Percentiles rank a stretch among this genome's conserved stretches.
Evolutionary conservation across 2,797 vertebrate species (phyloP).

Genomic region (Malacoctenus gilli): DNA sequence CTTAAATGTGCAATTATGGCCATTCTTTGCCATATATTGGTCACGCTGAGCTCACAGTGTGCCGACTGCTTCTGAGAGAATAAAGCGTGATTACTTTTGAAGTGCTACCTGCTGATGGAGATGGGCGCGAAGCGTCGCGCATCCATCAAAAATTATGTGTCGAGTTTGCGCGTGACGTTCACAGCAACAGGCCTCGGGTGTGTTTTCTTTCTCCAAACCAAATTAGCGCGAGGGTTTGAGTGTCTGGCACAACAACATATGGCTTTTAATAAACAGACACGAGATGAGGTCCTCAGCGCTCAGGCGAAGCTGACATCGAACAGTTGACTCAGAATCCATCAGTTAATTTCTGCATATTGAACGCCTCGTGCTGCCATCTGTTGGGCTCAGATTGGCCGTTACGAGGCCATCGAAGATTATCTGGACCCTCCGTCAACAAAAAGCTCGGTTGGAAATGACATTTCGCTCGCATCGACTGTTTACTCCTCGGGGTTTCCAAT

Average conservation of each 20-base stretch:
- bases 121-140: too few relatives aligned
- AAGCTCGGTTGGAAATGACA: background rate
- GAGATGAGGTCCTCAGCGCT: background rate
- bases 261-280: slow-evolving; percentile 6
- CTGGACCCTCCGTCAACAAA: background rate
- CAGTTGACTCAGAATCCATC: background rate
- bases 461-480: background rate
- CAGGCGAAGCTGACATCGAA: background rate
- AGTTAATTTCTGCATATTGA: slow-evolving; percentile 3
- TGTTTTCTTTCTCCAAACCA: background rate
- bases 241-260: background rate
- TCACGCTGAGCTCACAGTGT: too few relatives aligned
- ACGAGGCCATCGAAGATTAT: background rate
- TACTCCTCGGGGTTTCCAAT: background rate
- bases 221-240: background rate
- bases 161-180: too few relatives aligned
- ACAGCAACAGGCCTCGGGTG: background rate
- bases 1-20: too few relatives aligned
- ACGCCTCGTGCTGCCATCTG: slow-evolving; percentile 3
- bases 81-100: too few relatives aligned
- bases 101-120: background rate
- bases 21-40: background rate
- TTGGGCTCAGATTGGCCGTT: background rate
- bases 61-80: too few relatives aligned
- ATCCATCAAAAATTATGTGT: too few relatives aligned